Base-by-base conservation (phyloP, 2,113 vertebrate genomes). In the Lates calcarifer region DNA sequence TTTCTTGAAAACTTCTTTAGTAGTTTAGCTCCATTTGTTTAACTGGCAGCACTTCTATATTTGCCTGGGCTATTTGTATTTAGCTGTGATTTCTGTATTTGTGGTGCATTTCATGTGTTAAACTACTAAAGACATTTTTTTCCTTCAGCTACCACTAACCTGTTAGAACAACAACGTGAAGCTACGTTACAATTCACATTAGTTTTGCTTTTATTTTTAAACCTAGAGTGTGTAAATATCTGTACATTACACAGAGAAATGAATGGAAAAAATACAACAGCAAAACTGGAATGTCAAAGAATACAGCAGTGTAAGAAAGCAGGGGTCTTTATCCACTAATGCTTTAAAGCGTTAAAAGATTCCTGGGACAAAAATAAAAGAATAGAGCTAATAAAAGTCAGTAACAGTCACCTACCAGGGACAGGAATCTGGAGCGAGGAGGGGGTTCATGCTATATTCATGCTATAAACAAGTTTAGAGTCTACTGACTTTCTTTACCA, bases 201-300 rank as follows among this genome's bases (percentile, higher is more conserved):
- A n/a, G n/a, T 13, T 47, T 28, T 49, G 37, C 10, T 83, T 91
- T 92, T 91, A 92, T 90, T 91, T 79, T 80, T 15, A 84, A 77
- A 47, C 39, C 45, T 55, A 37, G n/a, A 60, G 51, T 65, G 68
- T 81, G 82, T 85, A 62, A 73, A 79, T 87, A 74, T 77, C 63
- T 86, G 84, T 79, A 87, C 69, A 81, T 35, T 17, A 80, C 73
- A 84, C 69, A 65, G 29, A 76, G 33, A 83, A 83, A 67, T 55
- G 14, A 33, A 82, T 79, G 83, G 70, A 74, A 87, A 45, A 83
- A 76, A 69, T 58, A 81, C 29, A 77, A 66, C 47, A 87, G 47
- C 60, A 83, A 41, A 85, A 76, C 24, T 43, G 24, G 43, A 73
- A 72, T 65, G 87, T 60, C 20, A 83, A 82, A 82, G 71, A 66